Percentiles rank a stretch among this genome's conserved stretches.
These are phyloP conservation scores for Clavelina lepadiformis DNA, from an alignment of 23 tunicate genomes.

Conservation along the genomic window DNA sequence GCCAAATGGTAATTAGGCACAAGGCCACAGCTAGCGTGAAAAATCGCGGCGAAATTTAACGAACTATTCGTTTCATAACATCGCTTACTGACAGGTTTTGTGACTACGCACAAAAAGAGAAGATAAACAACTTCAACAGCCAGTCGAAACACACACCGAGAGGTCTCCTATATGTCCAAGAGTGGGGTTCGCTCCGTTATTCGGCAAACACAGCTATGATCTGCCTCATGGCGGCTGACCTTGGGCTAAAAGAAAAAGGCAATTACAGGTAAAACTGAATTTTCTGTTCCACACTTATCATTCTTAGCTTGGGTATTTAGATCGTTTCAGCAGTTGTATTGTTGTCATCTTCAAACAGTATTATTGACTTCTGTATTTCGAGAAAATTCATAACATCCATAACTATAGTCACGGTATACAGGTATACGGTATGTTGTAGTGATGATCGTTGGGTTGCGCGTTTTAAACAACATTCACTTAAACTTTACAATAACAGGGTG, in stretches of 20 bases:
- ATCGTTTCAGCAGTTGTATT: not conserved
- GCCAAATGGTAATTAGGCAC: slow-evolving; percentile 29
- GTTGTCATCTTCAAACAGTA: not conserved
- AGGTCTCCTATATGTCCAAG: slow-evolving; percentile 58
- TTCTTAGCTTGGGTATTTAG: no score
- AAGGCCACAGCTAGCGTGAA: not conserved
- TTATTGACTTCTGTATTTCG: no score
- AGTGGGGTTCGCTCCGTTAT: slow-evolving; percentile 92
- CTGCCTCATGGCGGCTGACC: slow-evolving; percentile 78
- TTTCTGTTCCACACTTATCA: not conserved
- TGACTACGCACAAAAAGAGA: slow-evolving; percentile 35
- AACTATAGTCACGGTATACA: no score
- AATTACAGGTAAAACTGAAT: slow-evolving; percentile 27
- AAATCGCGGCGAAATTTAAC: not conserved
- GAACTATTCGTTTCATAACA: not conserved
- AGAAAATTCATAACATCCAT: no score
- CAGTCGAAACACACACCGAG: slow-evolving; percentile 52
- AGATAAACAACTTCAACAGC: slow-evolving; percentile 22
- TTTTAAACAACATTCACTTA: no score
- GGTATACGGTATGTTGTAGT: no score
- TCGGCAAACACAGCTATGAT: slow-evolving; percentile 90
- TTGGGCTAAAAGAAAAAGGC: slow-evolving; percentile 21
- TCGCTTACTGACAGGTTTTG: slow-evolving; percentile 63
- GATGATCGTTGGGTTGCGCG: no score
- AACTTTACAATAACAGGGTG: no score